Percentiles rank a stretch among this genome's conserved stretches.
Conservation (phyloP, 2,113 vertebrate species). For the Pampusana beccarii region DNA sequence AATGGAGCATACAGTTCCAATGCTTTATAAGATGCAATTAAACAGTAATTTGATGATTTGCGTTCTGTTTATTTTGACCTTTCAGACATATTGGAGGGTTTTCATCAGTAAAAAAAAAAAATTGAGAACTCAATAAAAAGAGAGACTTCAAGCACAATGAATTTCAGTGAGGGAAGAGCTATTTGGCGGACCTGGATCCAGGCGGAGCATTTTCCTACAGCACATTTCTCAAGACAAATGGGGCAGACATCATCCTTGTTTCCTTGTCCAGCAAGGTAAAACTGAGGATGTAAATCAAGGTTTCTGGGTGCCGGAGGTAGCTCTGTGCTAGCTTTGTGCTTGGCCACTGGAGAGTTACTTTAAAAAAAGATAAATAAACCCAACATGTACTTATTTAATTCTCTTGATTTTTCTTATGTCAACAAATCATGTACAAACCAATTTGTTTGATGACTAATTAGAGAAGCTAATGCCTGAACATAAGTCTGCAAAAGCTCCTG, state of each 20-base stretch:
- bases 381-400: background rate
- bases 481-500: background rate
- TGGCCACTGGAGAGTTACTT: background rate
- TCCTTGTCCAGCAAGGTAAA: background rate
- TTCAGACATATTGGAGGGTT: background rate
- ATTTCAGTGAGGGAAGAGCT: background rate
- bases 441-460: background rate
- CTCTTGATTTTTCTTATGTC: background rate
- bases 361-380: background rate
- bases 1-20: slow-evolving; percentile 4
- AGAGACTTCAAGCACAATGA: background rate
- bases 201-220: background rate
- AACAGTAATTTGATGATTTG: background rate
- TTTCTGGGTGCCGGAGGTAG: background rate
- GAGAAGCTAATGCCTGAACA: background rate
- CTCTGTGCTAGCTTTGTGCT: background rate
- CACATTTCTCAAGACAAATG: background rate
- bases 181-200: background rate
- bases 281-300: background rate
- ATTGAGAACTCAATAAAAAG: background rate
- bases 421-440: background rate
- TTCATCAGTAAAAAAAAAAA: background rate
- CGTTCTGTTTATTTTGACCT: slow-evolving; percentile 2
- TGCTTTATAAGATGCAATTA: slow-evolving; percentile 8
- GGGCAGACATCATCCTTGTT: background rate